Evolutionary conservation across 1,140 invertebrate species (phyloP).

Genomic region (Doryteuthis pealeii): DNA sequence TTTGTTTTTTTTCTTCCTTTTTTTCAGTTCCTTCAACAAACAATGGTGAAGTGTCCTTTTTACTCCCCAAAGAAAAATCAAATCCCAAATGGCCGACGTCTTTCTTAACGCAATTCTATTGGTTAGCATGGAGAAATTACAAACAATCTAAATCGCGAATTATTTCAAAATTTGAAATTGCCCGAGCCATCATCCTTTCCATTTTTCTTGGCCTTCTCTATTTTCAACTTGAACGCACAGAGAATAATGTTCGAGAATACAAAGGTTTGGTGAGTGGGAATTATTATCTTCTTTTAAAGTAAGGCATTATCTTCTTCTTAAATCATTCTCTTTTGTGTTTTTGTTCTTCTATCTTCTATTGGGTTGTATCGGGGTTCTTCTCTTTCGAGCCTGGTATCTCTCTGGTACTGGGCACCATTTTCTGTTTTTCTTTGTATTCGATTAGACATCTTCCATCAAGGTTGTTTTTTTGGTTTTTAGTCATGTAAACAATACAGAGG

Average conservation of each 20-base stretch:
- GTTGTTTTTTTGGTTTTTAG: no score
- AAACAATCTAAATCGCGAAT: conserved; percentile 76
- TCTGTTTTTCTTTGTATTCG: background rate
- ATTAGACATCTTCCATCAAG: no score
- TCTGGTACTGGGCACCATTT: no score
- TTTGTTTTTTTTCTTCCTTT: no score
- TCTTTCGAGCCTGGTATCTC: no score
- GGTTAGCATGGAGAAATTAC: conserved; percentile 77
- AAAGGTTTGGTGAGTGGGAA: conserved; percentile 70
- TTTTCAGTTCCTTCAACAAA: no score
- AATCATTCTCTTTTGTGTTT: no score
- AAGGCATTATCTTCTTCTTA: no score
- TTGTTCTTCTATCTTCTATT: no score
- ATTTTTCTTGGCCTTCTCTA: conserved; percentile 77
- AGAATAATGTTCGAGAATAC: conserved; percentile 76
- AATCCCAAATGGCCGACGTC: conserved; percentile 73
- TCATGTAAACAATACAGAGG: no score
- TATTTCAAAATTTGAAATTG: conserved; percentile 79
- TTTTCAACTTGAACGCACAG: conserved; percentile 76
- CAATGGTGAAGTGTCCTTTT: conserved; percentile 4
- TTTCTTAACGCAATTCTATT: conserved; percentile 80
- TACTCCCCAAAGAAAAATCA: background rate
- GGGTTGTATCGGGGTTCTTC: no score
- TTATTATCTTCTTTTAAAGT: background rate
- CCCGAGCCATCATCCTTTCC: conserved; percentile 76